phyloP scores from a whole-genome alignment of 2,888 invertebrate genomes.

The Orchestes rusci region DNA sequence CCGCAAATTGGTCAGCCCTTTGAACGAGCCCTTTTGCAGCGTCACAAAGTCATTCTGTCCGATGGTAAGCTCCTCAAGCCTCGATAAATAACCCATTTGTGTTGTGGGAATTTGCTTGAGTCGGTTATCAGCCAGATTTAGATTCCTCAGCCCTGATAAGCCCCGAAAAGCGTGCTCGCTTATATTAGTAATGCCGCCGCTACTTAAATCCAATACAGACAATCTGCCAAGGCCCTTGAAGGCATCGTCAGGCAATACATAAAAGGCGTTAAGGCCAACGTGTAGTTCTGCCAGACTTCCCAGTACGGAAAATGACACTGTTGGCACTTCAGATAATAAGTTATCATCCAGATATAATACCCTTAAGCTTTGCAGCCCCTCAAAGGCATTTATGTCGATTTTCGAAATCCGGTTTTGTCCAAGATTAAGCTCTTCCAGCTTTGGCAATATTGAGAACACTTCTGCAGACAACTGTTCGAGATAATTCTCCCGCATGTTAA shows the following conservation, averaged over 20 bases:
- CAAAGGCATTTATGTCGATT: constrained; percentile 70
- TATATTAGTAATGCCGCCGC: constrained; percentile 73
- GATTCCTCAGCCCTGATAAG: constrained; percentile 63
- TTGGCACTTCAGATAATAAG: constrained; percentile 69
- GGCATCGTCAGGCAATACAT: constrained; percentile 66
- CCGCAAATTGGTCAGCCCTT: constrained; percentile 69
- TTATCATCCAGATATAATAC: constrained; percentile 81
- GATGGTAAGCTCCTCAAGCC: constrained; percentile 72
- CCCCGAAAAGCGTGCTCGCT: constrained; percentile 70
- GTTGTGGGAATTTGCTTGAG: constrained; percentile 67
- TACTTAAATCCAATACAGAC: constrained; percentile 69
- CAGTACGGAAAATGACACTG: constrained; percentile 62
- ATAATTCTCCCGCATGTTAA: constrained; percentile 76
- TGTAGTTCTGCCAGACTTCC: constrained; percentile 77
- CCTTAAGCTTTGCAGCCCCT: constrained; percentile 66
- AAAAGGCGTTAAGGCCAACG: constrained; percentile 76
- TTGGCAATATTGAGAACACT: constrained; percentile 65
- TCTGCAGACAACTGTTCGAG: constrained; percentile 70
- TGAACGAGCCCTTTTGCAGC: constrained; percentile 67
- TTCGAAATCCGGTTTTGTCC: constrained; percentile 78
- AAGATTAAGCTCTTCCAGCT: constrained; percentile 77
- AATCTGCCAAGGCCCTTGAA: constrained; percentile 71
- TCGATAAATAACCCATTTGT: constrained; percentile 61
- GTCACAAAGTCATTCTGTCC: constrained; percentile 75
- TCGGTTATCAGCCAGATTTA: constrained; percentile 76